Base-by-base conservation (phyloP, 2,888 invertebrate genomes). In the Cosmorhoe ocellata region DNA sequence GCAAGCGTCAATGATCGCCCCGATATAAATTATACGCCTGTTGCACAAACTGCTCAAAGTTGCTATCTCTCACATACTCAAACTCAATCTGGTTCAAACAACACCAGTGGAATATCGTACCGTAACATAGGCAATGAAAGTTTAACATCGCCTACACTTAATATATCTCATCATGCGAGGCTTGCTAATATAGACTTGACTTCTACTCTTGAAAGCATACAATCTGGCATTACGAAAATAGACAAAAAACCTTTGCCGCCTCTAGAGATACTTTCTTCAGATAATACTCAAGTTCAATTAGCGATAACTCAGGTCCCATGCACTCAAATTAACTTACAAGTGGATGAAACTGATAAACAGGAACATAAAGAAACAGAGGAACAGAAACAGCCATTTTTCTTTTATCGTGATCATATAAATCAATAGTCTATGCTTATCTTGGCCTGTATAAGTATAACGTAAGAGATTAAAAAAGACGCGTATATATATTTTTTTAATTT, bases 211-310 rank as follows among this genome's bases (percentile, higher is more conserved):
- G 22, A 26, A 24, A 22, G 22, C 31, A 24, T 41, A 24, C 4
- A 3, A 8, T 26, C 22, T 31, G 8, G n/a, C 18, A 6, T 12
- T 9, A 9, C 22, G 8, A 32, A n/a, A 32, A 13, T 18, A 39
- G 41, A 41, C 1, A 31, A 22, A 2, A 24, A n/a, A 3, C n/a
- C 10, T 8, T 1, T 13, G 8, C 32, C 13, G 13, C 7, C 33
- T 24, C n/a, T 26, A 32, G 24, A 22, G 22, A 1, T n/a, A 14
- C 27, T 8, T 9, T 39, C 30, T 26, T 36, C 27, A 13, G 26
- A 13, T 11, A 34, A 43, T 28, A 43, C 41, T 42, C 41, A 42
- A 26, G 33, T 42, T 42, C 41, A 43, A 26, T 18, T 43, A 0
- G 43, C 27, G 11, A 28, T 43, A 18, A 28, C 27, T n/a, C 13